Base-by-base conservation (phyloP, 2,888 invertebrate species). In the Drosophila prostipennis region DNA sequence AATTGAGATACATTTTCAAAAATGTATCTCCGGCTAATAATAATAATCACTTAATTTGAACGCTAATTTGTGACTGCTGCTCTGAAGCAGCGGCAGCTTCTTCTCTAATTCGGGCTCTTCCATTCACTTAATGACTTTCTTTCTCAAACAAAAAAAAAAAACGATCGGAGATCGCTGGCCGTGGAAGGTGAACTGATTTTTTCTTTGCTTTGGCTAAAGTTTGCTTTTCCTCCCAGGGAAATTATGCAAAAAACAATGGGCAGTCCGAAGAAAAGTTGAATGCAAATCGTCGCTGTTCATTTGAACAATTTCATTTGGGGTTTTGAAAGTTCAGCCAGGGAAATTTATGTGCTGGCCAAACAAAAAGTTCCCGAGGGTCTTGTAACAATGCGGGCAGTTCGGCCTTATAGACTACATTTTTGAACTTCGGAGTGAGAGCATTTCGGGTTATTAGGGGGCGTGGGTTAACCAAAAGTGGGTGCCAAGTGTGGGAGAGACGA, bases 1-100 rank as follows among this genome's bases (percentile, higher is more conserved):
- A 43, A 70, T 71, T 70, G 69, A 55, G 52, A 59, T 59, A 74
- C 60, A 74, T 74, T 71, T 75, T 42, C 43, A 40, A 57, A 57
- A 58, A 71, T 46, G 48, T 54, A 39, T 45, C 29, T 45, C 45
- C 70, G 51, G 71, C 55, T 75, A 61, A 79, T 87, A 80, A 88
- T 80, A 77, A 84, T 86, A 84, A 88, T 84, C 88, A 88, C 84
- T 88, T 84, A 80, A 88, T 84, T 86, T 78, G 65, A 80, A 71
- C 78, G 75, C 75, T 76, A 88, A 80, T 86, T 86, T 80, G 68
- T 72, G 63, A 63, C 57, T 49, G 55, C 51, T 42, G 45, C 45
- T 45, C 26, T 29, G 6, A 0, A 4, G 23, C 23, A 23, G 26
- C 45, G 26, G n/a, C 26, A n/a, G 45, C 45, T 51, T 68, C 45